A percentile compares a stretch with the other conserved stretches of the same genome.
phyloP scores from a whole-genome alignment of 2,888 invertebrate species.

The Cryptus armator region DNA sequence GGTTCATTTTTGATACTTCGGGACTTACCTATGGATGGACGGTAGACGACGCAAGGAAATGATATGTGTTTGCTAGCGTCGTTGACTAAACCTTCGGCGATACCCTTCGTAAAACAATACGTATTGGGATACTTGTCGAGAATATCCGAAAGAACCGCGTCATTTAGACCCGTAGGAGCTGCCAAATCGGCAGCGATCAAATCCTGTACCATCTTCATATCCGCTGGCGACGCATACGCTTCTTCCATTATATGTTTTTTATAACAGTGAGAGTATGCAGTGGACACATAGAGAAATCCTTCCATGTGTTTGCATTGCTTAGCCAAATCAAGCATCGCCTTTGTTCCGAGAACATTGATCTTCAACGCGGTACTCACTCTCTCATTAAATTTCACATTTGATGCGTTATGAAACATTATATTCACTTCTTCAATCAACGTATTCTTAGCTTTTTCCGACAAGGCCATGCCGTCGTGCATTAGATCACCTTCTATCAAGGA shows the following conservation, averaged over 20 bases:
- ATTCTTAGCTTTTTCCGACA: conserved; percentile 38
- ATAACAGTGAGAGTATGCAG: conserved; percentile 52
- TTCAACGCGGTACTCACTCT: conserved; percentile 8
- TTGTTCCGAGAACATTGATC: conserved; percentile 55
- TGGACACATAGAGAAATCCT: conserved; percentile 61
- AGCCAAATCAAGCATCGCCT: conserved; percentile 42
- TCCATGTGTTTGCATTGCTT: conserved; percentile 45
- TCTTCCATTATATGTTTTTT: conserved; percentile 70
- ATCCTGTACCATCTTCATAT: conserved; percentile 72
- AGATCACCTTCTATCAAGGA: conserved; percentile 54
- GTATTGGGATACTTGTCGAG: conserved; percentile 73
- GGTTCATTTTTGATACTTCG: too few relatives aligned
- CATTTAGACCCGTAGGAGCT: conserved; percentile 69
- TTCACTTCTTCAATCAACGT: conserved; percentile 39
- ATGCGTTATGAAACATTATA: conserved; percentile 59
- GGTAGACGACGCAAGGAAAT: conserved; percentile 74
- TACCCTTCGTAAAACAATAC: conserved; percentile 74
- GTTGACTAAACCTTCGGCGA: conserved; percentile 75
- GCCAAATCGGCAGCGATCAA: conserved; percentile 72
- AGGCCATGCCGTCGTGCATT: conserved; percentile 13
- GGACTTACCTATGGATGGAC: conserved; percentile 74
- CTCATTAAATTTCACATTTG: conserved; percentile 56
- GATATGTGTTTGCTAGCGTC: conserved; percentile 61
- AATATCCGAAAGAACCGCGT: conserved; percentile 63
- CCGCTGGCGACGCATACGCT: conserved; percentile 73